These are phyloP conservation scores for Macrocentrus cingulum DNA, from an alignment of 1,140 invertebrate species.

Conservation along the genomic window DNA sequence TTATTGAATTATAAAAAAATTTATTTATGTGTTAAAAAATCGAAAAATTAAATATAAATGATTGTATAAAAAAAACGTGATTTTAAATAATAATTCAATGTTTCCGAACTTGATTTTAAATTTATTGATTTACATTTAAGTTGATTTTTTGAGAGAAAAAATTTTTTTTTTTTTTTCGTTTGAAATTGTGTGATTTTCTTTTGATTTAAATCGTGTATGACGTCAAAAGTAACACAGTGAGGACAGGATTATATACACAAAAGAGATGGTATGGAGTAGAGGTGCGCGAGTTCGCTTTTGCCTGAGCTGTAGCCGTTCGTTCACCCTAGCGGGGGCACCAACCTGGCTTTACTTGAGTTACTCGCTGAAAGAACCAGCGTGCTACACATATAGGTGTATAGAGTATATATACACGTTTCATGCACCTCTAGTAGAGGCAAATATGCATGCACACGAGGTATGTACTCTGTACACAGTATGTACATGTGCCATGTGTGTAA, in stretches of 20 bases:
- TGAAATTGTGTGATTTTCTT: neutral
- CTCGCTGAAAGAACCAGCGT: slow-evolving; percentile 47
- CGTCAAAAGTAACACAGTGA: slow-evolving; percentile 12
- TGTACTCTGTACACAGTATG: too few species aligned
- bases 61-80: too few species aligned
- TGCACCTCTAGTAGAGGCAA: slow-evolving; percentile 20
- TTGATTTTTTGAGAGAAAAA: too few species aligned
- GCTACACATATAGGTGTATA: slow-evolving; percentile 25
- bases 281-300: slow-evolving; percentile 53
- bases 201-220: neutral
- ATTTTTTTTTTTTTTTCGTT: slow-evolving; percentile 5
- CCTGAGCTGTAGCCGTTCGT: slow-evolving; percentile 54
- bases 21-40: too few species aligned
- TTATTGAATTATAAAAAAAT: too few species aligned
- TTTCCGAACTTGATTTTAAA: too few species aligned
- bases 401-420: slow-evolving; percentile 26
- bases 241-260: slow-evolving; percentile 20
- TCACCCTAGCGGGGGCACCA: slow-evolving; percentile 60
- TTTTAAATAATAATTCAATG: too few species aligned
- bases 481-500: too few species aligned
- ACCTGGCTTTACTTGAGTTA: slow-evolving; percentile 60
- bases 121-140: too few species aligned
- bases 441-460: slow-evolving; percentile 7
- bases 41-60: too few species aligned
- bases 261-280: too few species aligned